A percentile compares a stretch with the other conserved stretches of the same genome.
Conservation (phyloP, 2,113 vertebrate species). For the Mirounga angustirostris region DNA sequence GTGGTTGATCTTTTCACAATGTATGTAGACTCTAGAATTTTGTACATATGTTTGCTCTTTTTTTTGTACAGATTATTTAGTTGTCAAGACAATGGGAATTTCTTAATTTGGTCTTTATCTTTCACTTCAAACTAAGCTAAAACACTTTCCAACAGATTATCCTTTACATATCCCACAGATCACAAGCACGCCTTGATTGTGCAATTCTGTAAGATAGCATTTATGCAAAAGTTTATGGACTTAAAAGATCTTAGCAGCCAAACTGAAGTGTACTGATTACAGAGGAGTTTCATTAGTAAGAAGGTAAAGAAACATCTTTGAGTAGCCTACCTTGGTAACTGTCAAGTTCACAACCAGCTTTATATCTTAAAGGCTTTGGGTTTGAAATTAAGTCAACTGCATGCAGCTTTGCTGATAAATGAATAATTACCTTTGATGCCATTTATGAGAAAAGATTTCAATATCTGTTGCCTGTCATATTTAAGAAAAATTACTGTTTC, state of each 20-base stretch:
- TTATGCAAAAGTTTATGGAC: slow-evolving; percentile 90
- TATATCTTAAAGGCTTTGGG: slow-evolving; percentile 88
- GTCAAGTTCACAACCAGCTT: slow-evolving; percentile 88
- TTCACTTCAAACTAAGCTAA: slow-evolving; percentile 75
- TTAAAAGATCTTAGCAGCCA: slow-evolving; percentile 87
- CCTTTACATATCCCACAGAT: slow-evolving; percentile 20
- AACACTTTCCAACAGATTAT: slow-evolving; percentile 11
- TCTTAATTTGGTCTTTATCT: slow-evolving; percentile 90
- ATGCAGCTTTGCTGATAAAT: slow-evolving; percentile 90
- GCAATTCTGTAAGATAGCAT: slow-evolving; percentile 87
- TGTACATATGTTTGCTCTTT: slow-evolving; percentile 91
- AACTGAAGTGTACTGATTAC: slow-evolving; percentile 87
- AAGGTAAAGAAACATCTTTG: slow-evolving; percentile 86
- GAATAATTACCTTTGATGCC: slow-evolving; percentile 88
- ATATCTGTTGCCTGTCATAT: slow-evolving; percentile 91
- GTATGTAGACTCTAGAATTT: slow-evolving; percentile 88
- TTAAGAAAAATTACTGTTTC: slow-evolving; percentile 90
- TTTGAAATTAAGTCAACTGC: slow-evolving; percentile 89
- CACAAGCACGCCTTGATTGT: slow-evolving; percentile 84
- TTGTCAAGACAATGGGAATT: slow-evolving; percentile 88
- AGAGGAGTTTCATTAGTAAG: slow-evolving; percentile 84
- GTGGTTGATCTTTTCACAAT: slow-evolving; percentile 85
- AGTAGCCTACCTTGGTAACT: slow-evolving; percentile 89
- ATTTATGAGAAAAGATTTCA: slow-evolving; percentile 88
- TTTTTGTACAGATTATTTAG: slow-evolving; percentile 94